These are phyloP conservation scores for Scylla paramamosain DNA, from an alignment of 1,140 invertebrate species.

Conservation along the genomic window DNA sequence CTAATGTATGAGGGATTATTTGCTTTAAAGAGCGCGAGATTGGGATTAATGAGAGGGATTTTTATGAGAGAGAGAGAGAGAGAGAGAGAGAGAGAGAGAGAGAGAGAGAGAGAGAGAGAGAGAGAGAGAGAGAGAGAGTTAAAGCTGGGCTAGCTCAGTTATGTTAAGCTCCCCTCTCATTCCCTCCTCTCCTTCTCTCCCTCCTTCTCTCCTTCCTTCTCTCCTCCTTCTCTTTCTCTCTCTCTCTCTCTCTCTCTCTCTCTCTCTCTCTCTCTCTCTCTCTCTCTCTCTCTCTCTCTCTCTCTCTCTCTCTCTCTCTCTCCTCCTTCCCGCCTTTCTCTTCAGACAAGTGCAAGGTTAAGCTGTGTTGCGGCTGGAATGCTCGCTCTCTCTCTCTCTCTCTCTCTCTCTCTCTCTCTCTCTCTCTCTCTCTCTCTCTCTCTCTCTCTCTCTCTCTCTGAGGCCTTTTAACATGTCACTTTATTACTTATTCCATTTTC, in stretches of 20 bases:
- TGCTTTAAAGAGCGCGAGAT: no score
- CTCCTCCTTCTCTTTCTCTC: constrained; percentile 37
- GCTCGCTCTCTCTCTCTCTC: not conserved
- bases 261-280: not conserved
- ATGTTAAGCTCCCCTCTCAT: not conserved
- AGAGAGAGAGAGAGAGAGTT: no score
- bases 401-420: not conserved
- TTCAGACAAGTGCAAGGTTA: no score
- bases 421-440: not conserved
- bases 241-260: not conserved
- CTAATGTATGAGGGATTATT: no score
- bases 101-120: not conserved
- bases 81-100: no score
- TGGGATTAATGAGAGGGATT: no score
- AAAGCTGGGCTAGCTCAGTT: not conserved
- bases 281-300: no score
- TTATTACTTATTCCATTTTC: no score
- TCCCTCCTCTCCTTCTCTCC: constrained; percentile 28
- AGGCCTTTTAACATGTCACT: not conserved
- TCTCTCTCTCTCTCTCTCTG: not conserved
- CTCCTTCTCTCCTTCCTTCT: constrained; percentile 22
- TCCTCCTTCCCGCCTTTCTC: no score
- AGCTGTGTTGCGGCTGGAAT: not conserved
- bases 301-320: no score
- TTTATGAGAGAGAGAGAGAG: no score